Percentiles rank a stretch among this genome's conserved stretches.
Conservation (phyloP, 1,140 invertebrate genomes). For the Conopomorpha cramerella region DNA sequence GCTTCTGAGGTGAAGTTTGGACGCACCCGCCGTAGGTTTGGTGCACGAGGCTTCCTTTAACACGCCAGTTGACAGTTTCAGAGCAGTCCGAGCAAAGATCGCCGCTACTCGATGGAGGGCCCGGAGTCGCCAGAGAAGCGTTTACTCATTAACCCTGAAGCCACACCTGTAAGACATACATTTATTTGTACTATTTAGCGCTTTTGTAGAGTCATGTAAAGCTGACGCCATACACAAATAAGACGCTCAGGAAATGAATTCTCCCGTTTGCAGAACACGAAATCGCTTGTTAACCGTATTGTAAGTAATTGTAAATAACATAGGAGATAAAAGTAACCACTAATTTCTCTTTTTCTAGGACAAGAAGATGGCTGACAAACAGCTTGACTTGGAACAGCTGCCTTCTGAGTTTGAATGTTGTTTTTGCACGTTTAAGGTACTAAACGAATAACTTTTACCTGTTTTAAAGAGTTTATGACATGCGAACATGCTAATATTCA, state of each 20-base stretch:
- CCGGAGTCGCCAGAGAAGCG: slow-evolving; percentile 52
- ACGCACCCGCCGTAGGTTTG: slow-evolving; percentile 7
- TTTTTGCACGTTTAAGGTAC: slow-evolving; percentile 94
- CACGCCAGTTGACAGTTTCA: slow-evolving; percentile 44
- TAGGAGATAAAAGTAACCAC: slow-evolving; percentile 22
- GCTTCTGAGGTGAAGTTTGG: slow-evolving; percentile 4
- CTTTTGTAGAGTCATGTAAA: too few species aligned
- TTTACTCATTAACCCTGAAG: slow-evolving; percentile 56
- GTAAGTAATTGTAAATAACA: too few species aligned
- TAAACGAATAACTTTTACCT: slow-evolving; percentile 20
- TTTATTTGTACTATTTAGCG: too few species aligned
- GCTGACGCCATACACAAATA: too few species aligned
- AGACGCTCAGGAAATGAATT: too few species aligned
- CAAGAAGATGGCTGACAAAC: slow-evolving; percentile 67
- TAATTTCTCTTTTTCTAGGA: slow-evolving; percentile 59
- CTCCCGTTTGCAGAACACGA: too few species aligned
- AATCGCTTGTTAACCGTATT: too few species aligned
- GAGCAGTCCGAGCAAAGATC: slow-evolving; percentile 50
- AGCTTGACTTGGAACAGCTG: slow-evolving; percentile 65
- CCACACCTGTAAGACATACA: slow-evolving; percentile 49
- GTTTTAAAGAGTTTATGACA: too few species aligned
- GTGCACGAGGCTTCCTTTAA: slow-evolving; percentile 20
- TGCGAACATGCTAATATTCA: too few species aligned
- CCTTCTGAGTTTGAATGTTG: slow-evolving; percentile 94
- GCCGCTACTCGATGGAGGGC: slow-evolving; percentile 45